Percentiles rank a stretch among this genome's conserved stretches.
phyloP scores from a whole-genome alignment of 2,797 vertebrate species.

The Scleropages formosus region DNA sequence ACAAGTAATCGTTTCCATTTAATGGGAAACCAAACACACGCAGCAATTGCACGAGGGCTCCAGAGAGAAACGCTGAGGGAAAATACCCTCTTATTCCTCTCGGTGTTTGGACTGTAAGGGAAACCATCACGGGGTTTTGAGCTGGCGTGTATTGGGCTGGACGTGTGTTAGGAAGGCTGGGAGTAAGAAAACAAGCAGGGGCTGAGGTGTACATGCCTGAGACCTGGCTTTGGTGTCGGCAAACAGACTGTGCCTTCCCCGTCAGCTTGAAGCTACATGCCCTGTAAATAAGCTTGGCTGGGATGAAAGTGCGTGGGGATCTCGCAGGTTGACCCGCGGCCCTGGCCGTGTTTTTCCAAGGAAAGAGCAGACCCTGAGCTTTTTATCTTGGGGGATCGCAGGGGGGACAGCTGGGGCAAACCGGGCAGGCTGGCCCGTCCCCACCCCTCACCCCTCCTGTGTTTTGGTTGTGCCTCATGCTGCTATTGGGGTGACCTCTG shows the following conservation, averaged over 20 bases:
- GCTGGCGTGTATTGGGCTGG: slow-evolving; percentile 64
- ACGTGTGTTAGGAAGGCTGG: slow-evolving; percentile 63
- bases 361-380: slow-evolving; percentile 53
- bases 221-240: slow-evolving; percentile 67
- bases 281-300: slow-evolving; percentile 48
- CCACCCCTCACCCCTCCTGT: slow-evolving; percentile 46
- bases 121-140: slow-evolving; percentile 58
- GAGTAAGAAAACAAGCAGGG: slow-evolving; percentile 42
- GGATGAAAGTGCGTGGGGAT: slow-evolving; percentile 68
- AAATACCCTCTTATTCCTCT: background rate
- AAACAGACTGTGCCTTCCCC: slow-evolving; percentile 68
- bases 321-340: slow-evolving; percentile 58
- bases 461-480: slow-evolving; percentile 73
- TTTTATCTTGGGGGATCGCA: slow-evolving; percentile 59
- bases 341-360: slow-evolving; percentile 67
- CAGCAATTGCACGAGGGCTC: background rate
- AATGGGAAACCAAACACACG: slow-evolving; percentile 6
- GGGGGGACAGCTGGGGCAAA: slow-evolving; percentile 50
- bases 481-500: slow-evolving; percentile 75
- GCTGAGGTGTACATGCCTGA: slow-evolving; percentile 57
- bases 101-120: slow-evolving; percentile 38
- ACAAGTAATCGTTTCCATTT: slow-evolving; percentile 14
- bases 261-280: slow-evolving; percentile 55
- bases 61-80: background rate
- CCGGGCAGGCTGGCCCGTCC: slow-evolving; percentile 47